Evolutionary conservation across 1,140 invertebrate species (phyloP), one percentile per base, ranked within the genome.

Genomic region (Galendromus occidentalis): DNA sequence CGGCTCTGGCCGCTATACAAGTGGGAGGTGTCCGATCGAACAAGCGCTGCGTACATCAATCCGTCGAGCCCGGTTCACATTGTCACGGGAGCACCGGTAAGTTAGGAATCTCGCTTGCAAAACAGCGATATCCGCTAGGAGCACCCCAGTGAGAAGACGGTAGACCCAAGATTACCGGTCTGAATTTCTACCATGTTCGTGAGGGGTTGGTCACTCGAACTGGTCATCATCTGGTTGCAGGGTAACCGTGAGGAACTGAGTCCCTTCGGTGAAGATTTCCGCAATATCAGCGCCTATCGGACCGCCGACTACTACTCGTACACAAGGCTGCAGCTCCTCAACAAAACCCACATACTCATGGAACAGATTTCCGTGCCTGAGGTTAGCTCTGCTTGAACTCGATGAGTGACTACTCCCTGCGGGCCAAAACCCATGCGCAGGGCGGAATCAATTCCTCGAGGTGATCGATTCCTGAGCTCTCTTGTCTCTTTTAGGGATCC

Each of bases 1-100:
- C 78, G 94, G 42, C 77, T 93, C 65, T 96, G 85, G 84, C 92
- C 94, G 0, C 81, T 96, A 63, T 97, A 91, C 75, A 83, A 97
- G 73, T 81, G 83, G 68, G 81, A 81, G 65, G 84, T 59, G 14
- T 2, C 14, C 17, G 25, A 59, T 25, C 25, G 51, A 25, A 59
- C 76, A 7, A 75, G 81, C 7, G 75, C 80, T 30, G 90, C 92
- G 0, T 96, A 96, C 74, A 80, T 74, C 14, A 91, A 96, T 77
- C 86, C 83, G 67, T 82, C 81, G 71, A 92, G 90, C 5, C 90
- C 92, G 0, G 85, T 97, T 0, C 94, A 98, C 73, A 83, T 98
- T 42, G 81, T 87, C 39, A 91, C 90, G 7, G 93, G 92, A 44
- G 93, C 91, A 1, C 93, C 92, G 0, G 91, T 83, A 75, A 75